Conservation (phyloP, 1,140 invertebrate genomes). For the Drosophila ogumai region DNA sequence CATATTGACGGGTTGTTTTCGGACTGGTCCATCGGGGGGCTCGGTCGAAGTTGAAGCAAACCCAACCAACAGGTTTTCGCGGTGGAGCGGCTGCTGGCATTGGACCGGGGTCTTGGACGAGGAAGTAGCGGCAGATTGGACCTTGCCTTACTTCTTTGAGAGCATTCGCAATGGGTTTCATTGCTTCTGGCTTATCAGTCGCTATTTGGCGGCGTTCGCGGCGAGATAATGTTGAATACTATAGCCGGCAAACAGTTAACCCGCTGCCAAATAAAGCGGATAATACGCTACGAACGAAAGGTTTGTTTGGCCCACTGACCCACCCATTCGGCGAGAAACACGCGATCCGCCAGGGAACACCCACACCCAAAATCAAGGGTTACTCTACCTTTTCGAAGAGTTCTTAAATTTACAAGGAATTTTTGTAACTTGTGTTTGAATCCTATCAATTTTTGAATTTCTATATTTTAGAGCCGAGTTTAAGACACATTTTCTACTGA, state of each 20-base stretch:
- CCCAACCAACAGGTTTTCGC: constrained; percentile 65
- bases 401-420: neutral
- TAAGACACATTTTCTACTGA: neutral
- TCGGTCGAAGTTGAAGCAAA: constrained; percentile 17
- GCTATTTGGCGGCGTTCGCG: constrained; percentile 6
- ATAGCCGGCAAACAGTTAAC: constrained; percentile 42
- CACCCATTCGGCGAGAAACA: neutral
- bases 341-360: constrained; percentile 3
- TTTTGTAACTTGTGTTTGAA: neutral
- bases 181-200: constrained; percentile 53
- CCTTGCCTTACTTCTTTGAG: constrained; percentile 66
- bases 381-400: neutral
- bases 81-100: constrained; percentile 28
- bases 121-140: constrained; percentile 60
- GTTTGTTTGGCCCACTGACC: constrained; percentile 40
- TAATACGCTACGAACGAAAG: constrained; percentile 64
- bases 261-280: constrained; percentile 50
- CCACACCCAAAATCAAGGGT: neutral
- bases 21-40: constrained; percentile 31
- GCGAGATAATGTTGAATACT: constrained; percentile 64
- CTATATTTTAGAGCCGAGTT: no score
- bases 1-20: constrained; percentile 23
- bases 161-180: constrained; percentile 32
- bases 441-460: neutral
- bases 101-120: constrained; percentile 20